phyloP scores from a whole-genome alignment of 1,140 invertebrate genomes.

The Aphidius gifuensis region DNA sequence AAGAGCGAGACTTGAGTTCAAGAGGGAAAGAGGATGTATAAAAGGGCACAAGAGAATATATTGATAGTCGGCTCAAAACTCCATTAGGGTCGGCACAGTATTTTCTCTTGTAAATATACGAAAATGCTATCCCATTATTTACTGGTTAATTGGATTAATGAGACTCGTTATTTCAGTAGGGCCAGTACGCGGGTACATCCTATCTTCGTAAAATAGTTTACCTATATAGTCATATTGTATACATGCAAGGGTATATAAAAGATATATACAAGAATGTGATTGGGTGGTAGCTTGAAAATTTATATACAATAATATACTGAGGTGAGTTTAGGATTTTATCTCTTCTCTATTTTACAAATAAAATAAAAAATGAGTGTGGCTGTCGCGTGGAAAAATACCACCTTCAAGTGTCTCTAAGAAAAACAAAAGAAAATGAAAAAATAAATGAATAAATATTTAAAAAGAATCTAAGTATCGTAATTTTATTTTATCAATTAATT shows the following conservation, averaged over 20 bases:
- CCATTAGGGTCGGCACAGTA: slow-evolving; percentile 50
- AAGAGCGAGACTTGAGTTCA: slow-evolving; percentile 16
- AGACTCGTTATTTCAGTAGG: slow-evolving; percentile 53
- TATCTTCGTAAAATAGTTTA: slow-evolving; percentile 1
- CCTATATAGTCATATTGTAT: background rate
- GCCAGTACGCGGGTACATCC: slow-evolving; percentile 3
- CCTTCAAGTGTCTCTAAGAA: slow-evolving; percentile 18
- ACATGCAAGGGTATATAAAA: background rate
- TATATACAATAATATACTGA: background rate
- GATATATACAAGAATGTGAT: background rate
- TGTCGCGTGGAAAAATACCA: slow-evolving; percentile 44
- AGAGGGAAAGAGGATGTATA: slow-evolving; percentile 16
- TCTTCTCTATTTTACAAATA: no score
- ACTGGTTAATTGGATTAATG: slow-evolving; percentile 60
- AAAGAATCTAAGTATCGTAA: slow-evolving; percentile 20
- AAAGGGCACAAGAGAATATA: slow-evolving; percentile 48
- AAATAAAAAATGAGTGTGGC: slow-evolving; percentile 35
- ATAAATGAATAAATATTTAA: no score
- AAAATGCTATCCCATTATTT: slow-evolving; percentile 58
- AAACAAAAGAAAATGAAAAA: no score
- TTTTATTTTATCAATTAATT: background rate
- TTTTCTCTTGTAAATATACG: slow-evolving; percentile 54
- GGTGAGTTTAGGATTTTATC: no score
- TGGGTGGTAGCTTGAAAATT: slow-evolving; percentile 28
- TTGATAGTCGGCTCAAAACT: slow-evolving; percentile 58